Conservation (phyloP, 2,113 vertebrate species). For the Scomber scombrus region DNA sequence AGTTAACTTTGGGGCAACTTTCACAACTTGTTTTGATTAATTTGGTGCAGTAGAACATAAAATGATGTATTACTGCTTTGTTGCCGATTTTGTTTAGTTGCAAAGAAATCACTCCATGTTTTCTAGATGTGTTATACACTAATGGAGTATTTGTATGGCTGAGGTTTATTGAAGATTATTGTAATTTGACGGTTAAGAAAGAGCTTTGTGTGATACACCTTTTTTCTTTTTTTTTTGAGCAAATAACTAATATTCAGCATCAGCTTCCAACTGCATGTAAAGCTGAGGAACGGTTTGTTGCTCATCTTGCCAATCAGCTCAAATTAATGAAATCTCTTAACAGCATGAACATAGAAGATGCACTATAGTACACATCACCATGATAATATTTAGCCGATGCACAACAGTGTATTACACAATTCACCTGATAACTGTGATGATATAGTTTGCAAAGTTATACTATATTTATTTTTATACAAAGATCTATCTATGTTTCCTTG, state of each 20-base stretch:
- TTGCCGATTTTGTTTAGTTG: neutral
- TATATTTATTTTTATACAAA: slow-evolving; percentile 54
- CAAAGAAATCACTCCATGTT: neutral
- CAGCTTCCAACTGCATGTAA: neutral
- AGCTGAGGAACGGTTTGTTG: neutral
- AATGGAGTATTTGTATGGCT: neutral
- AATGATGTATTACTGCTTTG: neutral
- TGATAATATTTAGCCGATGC: neutral
- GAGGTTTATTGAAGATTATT: neutral
- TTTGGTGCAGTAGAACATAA: neutral
- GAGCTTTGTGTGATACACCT: neutral
- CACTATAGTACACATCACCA: neutral
- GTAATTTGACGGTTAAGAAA: neutral
- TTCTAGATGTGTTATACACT: neutral
- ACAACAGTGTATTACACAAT: neutral
- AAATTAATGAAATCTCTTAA: neutral
- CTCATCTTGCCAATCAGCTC: neutral
- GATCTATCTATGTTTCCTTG: slow-evolving; percentile 6
- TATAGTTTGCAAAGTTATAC: neutral
- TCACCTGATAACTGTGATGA: slow-evolving; percentile 1
- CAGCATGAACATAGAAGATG: neutral
- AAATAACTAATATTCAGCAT: neutral
- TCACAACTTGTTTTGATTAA: neutral
- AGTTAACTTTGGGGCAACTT: too few relatives aligned
- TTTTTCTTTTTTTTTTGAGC: neutral